Conservation (phyloP, 92 coral and sea anemone genomes). For the Porites lobata region DNA sequence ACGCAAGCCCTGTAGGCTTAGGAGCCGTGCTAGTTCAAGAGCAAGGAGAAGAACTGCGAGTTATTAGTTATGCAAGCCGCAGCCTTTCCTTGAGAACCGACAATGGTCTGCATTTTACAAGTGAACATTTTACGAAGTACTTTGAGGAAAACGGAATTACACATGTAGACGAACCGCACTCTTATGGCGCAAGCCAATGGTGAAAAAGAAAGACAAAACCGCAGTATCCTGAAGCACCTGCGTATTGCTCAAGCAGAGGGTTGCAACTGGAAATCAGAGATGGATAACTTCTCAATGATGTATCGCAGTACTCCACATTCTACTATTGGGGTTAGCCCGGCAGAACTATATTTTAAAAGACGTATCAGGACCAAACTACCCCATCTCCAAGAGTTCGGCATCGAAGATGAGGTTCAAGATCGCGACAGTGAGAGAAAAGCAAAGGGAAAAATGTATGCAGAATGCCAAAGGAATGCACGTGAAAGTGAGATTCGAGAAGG, state of each 20-base stretch:
- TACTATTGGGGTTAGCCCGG: neutral
- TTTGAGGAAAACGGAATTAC: neutral
- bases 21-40: too few relatives aligned
- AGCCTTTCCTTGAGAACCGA: constrained; percentile 55
- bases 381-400: neutral
- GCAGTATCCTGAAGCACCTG: constrained; percentile 18
- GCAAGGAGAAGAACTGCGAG: constrained; percentile 57
- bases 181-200: constrained; percentile 30
- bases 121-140: constrained; percentile 1
- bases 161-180: constrained; percentile 29
- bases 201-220: constrained; percentile 41
- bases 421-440: constrained; percentile 33
- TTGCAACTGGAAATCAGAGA: constrained; percentile 28
- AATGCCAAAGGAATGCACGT: constrained; percentile 20
- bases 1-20: constrained; percentile 75
- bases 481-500: constrained; percentile 13
- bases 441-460: neutral
- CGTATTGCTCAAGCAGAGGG: constrained; percentile 55
- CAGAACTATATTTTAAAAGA: neutral
- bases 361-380: neutral
- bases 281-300: constrained; percentile 6
- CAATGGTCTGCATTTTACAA: constrained; percentile 33
- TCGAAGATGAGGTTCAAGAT: constrained; percentile 27
- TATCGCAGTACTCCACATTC: constrained; percentile 20
- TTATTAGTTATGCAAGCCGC: constrained; percentile 66